Conservation (phyloP, 2,888 invertebrate species). For the Lasius fuliginosus region DNA sequence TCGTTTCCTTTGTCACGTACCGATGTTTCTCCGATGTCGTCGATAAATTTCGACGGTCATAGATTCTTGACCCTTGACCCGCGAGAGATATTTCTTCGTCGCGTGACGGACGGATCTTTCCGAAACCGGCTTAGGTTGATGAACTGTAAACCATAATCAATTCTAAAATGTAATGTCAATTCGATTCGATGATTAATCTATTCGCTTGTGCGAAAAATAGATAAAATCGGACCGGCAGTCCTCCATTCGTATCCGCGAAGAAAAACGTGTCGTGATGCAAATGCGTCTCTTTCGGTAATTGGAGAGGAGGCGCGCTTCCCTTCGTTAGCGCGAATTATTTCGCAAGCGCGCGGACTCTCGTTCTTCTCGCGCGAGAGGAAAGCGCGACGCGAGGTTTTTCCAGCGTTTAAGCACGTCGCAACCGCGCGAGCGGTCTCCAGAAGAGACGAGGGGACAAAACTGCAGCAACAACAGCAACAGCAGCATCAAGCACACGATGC, state of each 20-base stretch:
- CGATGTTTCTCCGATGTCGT: neutral
- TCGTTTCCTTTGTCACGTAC: neutral
- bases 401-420: conserved; percentile 22
- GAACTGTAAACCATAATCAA: neutral
- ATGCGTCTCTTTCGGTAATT: conserved; percentile 38
- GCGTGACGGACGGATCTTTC: neutral
- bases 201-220: neutral
- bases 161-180: neutral
- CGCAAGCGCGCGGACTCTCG: conserved; percentile 27
- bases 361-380: conserved; percentile 10
- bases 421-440: neutral
- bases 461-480: neutral
- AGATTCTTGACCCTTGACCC: neutral
- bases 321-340: conserved; percentile 38
- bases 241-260: too few species aligned
- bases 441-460: neutral
- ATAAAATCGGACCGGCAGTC: neutral
- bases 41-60: neutral
- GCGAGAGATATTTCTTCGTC: neutral
- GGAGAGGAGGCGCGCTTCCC: neutral
- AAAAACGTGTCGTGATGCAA: conserved; percentile 26
- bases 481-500: conserved; percentile 9
- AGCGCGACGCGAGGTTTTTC: conserved; percentile 44
- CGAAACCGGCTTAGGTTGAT: neutral
- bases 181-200: neutral